Evolutionary conservation across 2,888 invertebrate genomes (phyloP).

Genomic region (Ormyrus pomaceus): DNA sequence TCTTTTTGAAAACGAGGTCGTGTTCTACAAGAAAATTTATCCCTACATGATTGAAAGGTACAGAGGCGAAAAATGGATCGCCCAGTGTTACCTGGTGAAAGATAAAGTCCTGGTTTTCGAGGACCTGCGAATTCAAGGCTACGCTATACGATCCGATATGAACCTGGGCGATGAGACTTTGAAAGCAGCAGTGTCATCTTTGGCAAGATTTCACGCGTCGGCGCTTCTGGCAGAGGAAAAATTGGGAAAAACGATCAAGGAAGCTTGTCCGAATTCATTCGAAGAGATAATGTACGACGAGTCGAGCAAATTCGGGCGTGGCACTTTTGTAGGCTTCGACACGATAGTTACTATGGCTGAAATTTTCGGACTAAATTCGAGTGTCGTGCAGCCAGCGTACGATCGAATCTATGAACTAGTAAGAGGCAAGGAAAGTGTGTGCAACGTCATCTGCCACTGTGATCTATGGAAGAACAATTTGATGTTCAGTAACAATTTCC

Average conservation of each 20-base stretch:
- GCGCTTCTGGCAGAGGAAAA: constrained; percentile 64
- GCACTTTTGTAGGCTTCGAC: neutral
- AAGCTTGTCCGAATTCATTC: constrained; percentile 18
- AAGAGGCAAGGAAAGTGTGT: constrained; percentile 75
- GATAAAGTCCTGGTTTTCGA: constrained; percentile 73
- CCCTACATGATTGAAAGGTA: neutral
- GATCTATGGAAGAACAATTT: constrained; percentile 45
- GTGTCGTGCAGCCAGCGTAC: constrained; percentile 6
- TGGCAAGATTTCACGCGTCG: constrained; percentile 67
- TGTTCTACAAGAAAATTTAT: constrained; percentile 30
- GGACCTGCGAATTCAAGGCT: constrained; percentile 70
- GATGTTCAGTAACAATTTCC: constrained; percentile 4
- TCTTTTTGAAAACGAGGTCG: constrained; percentile 22
- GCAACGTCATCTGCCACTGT: constrained; percentile 61
- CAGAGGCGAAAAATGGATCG: constrained; percentile 61
- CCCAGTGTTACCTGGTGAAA: constrained; percentile 69
- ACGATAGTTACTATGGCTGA: constrained; percentile 1
- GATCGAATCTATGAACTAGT: constrained; percentile 79
- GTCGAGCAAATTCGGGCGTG: neutral
- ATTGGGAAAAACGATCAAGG: constrained; percentile 12
- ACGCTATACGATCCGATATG: constrained; percentile 57
- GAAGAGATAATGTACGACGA: constrained; percentile 28
- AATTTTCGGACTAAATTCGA: constrained; percentile 22
- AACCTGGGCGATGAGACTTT: constrained; percentile 42
- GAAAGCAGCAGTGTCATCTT: constrained; percentile 57